phyloP scores from a whole-genome alignment of 2,888 invertebrate genomes.

The Synergus gifuensis region DNA sequence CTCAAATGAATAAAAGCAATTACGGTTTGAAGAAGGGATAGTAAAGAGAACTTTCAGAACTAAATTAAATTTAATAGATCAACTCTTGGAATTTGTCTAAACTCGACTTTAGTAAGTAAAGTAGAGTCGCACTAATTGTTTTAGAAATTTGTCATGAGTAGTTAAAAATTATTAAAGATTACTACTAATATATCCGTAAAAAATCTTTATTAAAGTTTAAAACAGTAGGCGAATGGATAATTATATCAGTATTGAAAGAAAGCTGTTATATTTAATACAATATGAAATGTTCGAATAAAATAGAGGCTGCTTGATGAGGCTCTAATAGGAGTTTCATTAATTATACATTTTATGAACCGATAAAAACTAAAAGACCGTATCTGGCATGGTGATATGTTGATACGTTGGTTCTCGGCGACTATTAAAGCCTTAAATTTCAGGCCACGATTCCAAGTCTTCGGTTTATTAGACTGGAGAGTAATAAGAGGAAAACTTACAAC shows the following conservation, averaged over 20 bases:
- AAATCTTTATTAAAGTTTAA: too few relatives aligned
- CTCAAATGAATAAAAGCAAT: too few relatives aligned
- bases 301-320: neutral
- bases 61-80: neutral
- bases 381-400: neutral
- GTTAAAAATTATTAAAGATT: too few relatives aligned
- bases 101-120: too few relatives aligned
- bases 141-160: too few relatives aligned
- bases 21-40: neutral
- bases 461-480: slow-evolving; percentile 17
- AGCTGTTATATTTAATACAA: too few relatives aligned
- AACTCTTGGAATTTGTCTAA: neutral
- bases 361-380: slow-evolving; percentile 9
- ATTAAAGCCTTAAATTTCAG: slow-evolving; percentile 34
- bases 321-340: neutral
- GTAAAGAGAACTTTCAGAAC: neutral
- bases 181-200: too few relatives aligned
- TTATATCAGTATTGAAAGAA: too few relatives aligned
- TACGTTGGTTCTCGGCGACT: neutral
- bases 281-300: neutral
- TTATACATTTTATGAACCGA: neutral
- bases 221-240: too few relatives aligned
- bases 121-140: too few relatives aligned
- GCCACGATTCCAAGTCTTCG: slow-evolving; percentile 30
- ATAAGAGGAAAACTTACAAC: slow-evolving; percentile 14